These are phyloP conservation scores for Drosophila macrospina DNA, from an alignment of 2,888 invertebrate genomes.

Conservation along the genomic window DNA sequence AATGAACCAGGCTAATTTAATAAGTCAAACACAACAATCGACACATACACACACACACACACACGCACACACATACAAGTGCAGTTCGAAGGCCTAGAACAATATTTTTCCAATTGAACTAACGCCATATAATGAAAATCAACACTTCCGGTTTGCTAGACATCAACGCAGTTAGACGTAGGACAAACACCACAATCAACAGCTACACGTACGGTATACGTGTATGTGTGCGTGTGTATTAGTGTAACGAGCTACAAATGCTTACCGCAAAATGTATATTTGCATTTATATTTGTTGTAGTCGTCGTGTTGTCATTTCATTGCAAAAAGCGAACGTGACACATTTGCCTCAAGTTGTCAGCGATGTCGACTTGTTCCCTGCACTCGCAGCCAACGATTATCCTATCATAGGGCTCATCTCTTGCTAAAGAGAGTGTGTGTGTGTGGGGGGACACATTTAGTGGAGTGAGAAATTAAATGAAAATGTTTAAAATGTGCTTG, in stretches of 20 bases:
- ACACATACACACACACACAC: slow-evolving; percentile 6
- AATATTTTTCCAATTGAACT: slow-evolving; percentile 74
- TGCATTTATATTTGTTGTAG: slow-evolving; percentile 70
- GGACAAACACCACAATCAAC: slow-evolving; percentile 23
- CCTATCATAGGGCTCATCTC: background rate
- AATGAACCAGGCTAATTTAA: slow-evolving; percentile 74
- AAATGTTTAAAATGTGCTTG: background rate
- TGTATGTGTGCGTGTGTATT: slow-evolving; percentile 26
- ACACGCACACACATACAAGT: slow-evolving; percentile 8
- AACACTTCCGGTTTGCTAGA: slow-evolving; percentile 69
- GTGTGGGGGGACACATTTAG: too few species aligned
- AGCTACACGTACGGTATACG: slow-evolving; percentile 33
- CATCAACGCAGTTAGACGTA: slow-evolving; percentile 37
- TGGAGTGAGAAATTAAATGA: background rate
- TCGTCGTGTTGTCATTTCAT: slow-evolving; percentile 58
- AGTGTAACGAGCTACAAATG: slow-evolving; percentile 74
- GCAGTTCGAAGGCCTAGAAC: slow-evolving; percentile 22
- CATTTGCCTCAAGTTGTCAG: slow-evolving; percentile 52
- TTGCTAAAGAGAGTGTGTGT: background rate
- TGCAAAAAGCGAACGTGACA: slow-evolving; percentile 71
- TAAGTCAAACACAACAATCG: slow-evolving; percentile 56
- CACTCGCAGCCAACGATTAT: slow-evolving; percentile 23
- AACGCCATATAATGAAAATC: slow-evolving; percentile 73
- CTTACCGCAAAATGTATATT: slow-evolving; percentile 72
- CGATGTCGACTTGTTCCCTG: slow-evolving; percentile 11